These are phyloP conservation scores for Hyalella azteca DNA, from an alignment of 2,888 invertebrate genomes.

Conservation along the genomic window DNA sequence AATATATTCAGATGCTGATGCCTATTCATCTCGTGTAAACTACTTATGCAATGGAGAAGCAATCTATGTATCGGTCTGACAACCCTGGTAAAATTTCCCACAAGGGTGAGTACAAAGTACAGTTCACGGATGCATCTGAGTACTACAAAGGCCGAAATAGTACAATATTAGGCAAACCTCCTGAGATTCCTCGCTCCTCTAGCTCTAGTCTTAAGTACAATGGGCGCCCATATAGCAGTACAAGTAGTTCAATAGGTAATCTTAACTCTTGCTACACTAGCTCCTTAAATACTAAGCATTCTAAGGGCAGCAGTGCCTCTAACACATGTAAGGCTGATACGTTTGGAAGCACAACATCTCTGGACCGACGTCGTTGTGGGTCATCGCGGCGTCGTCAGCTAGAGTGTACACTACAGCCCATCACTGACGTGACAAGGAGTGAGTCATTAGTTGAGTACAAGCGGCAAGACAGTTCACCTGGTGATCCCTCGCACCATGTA, in stretches of 20 bases:
- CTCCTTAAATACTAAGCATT: constrained; percentile 38
- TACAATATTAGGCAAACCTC: constrained; percentile 47
- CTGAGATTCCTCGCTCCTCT: constrained; percentile 51
- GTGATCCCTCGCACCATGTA: constrained; percentile 40
- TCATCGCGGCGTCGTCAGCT: constrained; percentile 47
- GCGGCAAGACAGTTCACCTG: constrained; percentile 31
- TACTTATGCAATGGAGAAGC: constrained; percentile 1
- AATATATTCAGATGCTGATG: no score
- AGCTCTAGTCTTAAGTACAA: constrained; percentile 48
- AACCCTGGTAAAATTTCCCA: constrained; percentile 48
- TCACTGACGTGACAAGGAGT: constrained; percentile 48
- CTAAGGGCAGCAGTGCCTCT: constrained; percentile 42
- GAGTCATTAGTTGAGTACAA: constrained; percentile 52
- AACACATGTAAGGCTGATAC: constrained; percentile 7
- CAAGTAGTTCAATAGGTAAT: constrained; percentile 45
- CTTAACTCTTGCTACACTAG: constrained; percentile 29
- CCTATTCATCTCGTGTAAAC: background rate
- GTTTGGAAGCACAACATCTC: constrained; percentile 42
- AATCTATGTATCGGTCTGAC: constrained; percentile 33
- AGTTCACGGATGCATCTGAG: constrained; percentile 51
- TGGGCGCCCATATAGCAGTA: constrained; percentile 50
- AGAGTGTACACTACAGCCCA: constrained; percentile 40
- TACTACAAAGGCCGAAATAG: constrained; percentile 22
- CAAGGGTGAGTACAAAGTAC: constrained; percentile 55
- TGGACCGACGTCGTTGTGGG: constrained; percentile 51